Evolutionary conservation across 2,797 vertebrate species (phyloP), one percentile per base, ranked within the genome.

Genomic region (Spheniscus humboldti): DNA sequence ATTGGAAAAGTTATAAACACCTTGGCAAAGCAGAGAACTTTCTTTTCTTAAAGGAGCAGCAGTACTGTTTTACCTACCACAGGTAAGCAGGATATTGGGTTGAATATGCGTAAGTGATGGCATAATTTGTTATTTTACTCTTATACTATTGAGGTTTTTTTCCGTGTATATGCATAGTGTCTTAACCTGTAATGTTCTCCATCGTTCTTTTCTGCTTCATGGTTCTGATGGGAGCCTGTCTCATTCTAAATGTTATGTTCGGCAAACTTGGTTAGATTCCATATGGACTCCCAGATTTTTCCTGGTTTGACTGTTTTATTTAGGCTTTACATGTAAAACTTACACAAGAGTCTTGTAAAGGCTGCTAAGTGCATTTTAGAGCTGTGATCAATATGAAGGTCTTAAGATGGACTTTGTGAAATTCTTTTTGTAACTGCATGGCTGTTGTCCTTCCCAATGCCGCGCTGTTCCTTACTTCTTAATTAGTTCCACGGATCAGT

Each of bases 371-470:
- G 23, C 7, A 5, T 45, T 78, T 88, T 35, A 13, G n/a, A 81
- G 30, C 48, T 50, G 8, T 33, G 25, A 14, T 22, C 6, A 11
- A 4, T 18, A 18, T 11, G 37, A 55, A 10, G 8, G 13, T 10
- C n/a, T 74, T 43, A 8, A 43, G 16, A 11, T 41, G 27, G 15
- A 47, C 8, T 59, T 68, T 0, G 2, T 13, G 18, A 33, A 43
- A 63, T 66, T 6, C 0, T 2, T n/a, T 37, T 41, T 62, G 19
- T 45, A 13, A 1, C 27, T 67, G 25, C 6, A 2, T 12, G 35
- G 48, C n/a, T 37, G 18, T 60, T 86, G 52, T 23, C 28, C n/a
- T 91, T 56, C 47, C 20, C 33, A 23, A 1, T 11, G 68, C 53
- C 91, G 62, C 43, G 2, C 35, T 33, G 39, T 3, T 52, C 43